Base-by-base conservation (phyloP, 2,797 vertebrate species). In the Epinephelus coioides region DNA sequence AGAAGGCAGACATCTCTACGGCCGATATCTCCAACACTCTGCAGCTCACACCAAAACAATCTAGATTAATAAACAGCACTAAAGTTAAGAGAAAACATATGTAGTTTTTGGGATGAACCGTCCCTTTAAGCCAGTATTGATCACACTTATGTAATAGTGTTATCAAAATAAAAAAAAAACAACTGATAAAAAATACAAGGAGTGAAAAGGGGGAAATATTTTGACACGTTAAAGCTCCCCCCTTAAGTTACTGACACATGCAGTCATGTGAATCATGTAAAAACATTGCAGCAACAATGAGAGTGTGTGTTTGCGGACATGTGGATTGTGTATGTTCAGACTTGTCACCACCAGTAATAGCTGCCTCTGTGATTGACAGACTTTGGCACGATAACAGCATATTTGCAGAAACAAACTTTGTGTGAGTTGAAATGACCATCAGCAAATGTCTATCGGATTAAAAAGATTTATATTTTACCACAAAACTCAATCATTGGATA, bases 331-430 rank as follows among this genome's bases (percentile, higher is more conserved):
- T 82, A 66, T 85, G 83, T 80, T 91, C 70, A 82, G 83, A 92
- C 86, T 87, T 84, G 85, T 91, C 77, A 92, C 84, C 85, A 90
- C 87, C 86, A 84, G 90, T 91, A 88, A 88, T 95, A 95, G 94
- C 95, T 95, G 94, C 94, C 94, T 95, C 86, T 91, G 86, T 91
- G 86, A 86, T 87, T 84, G 82, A 93, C 85, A 87, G 87, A 93
- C 88, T 77, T 79, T 38, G 44, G 46, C 57, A 91, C 88, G 66
- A 81, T 71, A 78, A 87, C 69, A 80, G 63, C 73, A 12, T 64
- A 79, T 56, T 47, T 79, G 61, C 51, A 76, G 57, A 79, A 76
- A 88, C 71, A 76, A 79, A 83, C 56, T 43, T 81, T 23, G 21
- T 83, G 30, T 53, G 73, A 56, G 55, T 70, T 83, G 63, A 44